Conservation (phyloP, 2,797 vertebrate species). For the Perodicticus potto region DNA sequence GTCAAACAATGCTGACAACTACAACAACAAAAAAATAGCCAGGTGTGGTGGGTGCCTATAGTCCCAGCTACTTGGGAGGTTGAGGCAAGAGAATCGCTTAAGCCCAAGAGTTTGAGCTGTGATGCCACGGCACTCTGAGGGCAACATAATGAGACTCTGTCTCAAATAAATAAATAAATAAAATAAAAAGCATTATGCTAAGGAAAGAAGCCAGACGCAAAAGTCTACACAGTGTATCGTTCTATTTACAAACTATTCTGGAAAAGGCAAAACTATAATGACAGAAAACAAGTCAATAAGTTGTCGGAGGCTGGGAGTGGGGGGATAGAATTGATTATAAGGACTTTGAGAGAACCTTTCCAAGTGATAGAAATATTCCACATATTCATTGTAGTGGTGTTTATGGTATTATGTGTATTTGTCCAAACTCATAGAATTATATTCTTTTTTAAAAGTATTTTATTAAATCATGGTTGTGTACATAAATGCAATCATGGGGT, state of each 20-base stretch:
- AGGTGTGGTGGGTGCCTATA: no score
- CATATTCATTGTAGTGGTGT: not conserved
- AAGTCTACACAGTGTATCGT: not conserved
- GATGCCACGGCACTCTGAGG: no score
- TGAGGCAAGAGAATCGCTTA: no score
- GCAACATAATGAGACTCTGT: no score
- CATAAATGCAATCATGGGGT: no score
- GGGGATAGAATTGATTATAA: not conserved
- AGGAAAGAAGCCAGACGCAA: slow-evolving; percentile 28
- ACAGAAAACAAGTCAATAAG: slow-evolving; percentile 10
- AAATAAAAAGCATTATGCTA: slow-evolving; percentile 7
- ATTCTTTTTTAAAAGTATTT: not conserved
- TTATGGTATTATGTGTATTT: not conserved
- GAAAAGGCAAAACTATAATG: slow-evolving; percentile 45
- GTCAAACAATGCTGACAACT: no score
- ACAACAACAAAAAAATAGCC: no score
- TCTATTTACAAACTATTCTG: slow-evolving; percentile 14
- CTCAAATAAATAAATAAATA: no score
- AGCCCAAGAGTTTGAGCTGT: no score
- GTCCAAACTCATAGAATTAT: not conserved
- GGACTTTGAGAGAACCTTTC: not conserved
- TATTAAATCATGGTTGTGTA: no score
- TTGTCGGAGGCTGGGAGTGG: not conserved
- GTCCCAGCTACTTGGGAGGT: no score
- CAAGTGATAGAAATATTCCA: not conserved